These are phyloP conservation scores for Sylvietta virens DNA, from an alignment of 2,113 vertebrate genomes.

Conservation along the genomic window DNA sequence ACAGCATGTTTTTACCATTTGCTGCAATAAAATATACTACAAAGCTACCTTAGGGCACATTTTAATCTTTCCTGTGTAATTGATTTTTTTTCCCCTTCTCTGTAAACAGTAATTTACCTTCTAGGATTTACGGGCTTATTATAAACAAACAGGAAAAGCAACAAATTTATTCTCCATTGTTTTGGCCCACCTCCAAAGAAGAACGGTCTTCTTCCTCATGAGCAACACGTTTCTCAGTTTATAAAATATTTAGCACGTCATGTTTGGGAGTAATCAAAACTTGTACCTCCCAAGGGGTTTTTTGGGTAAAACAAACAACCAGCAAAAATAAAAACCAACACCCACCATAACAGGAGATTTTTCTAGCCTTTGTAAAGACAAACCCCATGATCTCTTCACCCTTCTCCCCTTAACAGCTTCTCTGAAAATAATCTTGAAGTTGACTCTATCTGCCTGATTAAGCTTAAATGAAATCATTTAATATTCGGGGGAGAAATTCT, in stretches of 20 bases:
- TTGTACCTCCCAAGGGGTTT: neutral
- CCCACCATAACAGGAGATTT: neutral
- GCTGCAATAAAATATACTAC: neutral
- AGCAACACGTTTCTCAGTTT: neutral
- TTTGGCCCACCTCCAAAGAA: neutral
- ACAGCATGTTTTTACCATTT: neutral
- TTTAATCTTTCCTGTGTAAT: constrained; percentile 47
- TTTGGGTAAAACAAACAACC: neutral
- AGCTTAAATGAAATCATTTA: neutral
- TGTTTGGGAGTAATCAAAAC: neutral
- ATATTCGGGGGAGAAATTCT: neutral
- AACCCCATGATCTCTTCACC: neutral
- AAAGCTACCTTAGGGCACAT: constrained; percentile 9
- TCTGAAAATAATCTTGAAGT: neutral
- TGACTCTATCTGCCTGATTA: neutral
- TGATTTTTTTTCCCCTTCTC: neutral
- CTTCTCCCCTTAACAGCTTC: neutral
- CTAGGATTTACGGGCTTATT: neutral
- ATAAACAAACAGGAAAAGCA: constrained; percentile 4
- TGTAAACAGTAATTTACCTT: constrained; percentile 54
- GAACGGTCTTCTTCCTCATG: neutral
- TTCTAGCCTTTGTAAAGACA: neutral
- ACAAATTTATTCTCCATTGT: neutral
- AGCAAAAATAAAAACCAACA: no score
- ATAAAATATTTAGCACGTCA: neutral